Evolutionary conservation across 2,888 invertebrate species (phyloP), one percentile per base, ranked within the genome.

Genomic region (Platerodrilus igneus): DNA sequence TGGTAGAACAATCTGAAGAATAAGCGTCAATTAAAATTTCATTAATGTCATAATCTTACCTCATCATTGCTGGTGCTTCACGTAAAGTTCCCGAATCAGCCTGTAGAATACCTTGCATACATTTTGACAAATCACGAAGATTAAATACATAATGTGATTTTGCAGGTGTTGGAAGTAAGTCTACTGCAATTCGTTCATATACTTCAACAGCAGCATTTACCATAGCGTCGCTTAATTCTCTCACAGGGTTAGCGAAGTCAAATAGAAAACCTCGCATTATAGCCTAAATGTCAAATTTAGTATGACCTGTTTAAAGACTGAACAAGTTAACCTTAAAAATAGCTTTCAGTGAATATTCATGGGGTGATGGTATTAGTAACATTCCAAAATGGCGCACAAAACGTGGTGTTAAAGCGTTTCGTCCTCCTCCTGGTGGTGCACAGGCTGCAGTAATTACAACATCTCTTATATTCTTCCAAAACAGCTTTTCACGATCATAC

Each of bases 141-240:
- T 94, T 95, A 65, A 94, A 95, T 8, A 93, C 81, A 59, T 95
- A 94, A 67, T 94, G 93, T 0, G 88, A 88, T 64, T 92, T 93
- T 15, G 87, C 80, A 0, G 94, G 94, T 0, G 93, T 94, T 0
- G 94, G 94, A 16, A 94, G 68, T 50, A 95, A 76, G 55, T 87
- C 86, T 0, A 76, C 69, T 9, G 84, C 79, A 26, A 92, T 88
- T 55, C 82, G 79, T 47, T 79, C 74, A 61, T 94, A 95, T 2
- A 93, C 75, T 30, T 87, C 85, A 23, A 93, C 85, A 0, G 91
- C 83, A 1, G 92, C 88, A 48, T 79, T 76, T 0, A 94, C 87
- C 56, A 93, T 79, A 14, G 78, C 72, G 35, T 83, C 83, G 0
- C 77, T 79, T 1, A 86, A 66, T 1, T 75, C 72, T 1, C 80